Evolutionary conservation across 2,797 vertebrate genomes (phyloP), one percentile per base, ranked within the genome.

Genomic region (Champsocephalus esox): DNA sequence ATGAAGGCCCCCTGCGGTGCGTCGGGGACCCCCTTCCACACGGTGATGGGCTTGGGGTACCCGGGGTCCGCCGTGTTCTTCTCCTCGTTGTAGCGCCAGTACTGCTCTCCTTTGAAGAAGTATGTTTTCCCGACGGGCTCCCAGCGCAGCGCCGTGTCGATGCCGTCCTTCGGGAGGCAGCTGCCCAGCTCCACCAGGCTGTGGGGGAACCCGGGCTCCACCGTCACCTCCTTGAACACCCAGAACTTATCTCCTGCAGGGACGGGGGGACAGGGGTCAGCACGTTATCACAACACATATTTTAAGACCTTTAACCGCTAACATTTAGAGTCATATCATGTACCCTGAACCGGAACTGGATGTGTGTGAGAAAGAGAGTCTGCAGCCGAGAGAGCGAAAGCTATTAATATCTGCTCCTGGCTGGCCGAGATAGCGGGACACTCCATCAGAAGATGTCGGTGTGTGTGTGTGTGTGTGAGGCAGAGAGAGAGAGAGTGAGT

Each of bases 71-170:
- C 96, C 0, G 96, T 94, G 60, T 91, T 92, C 84, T 97, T 97
- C 86, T 99, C 98, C 90, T 99, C 98, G 0, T 98, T 99, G 92
- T 97, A 99, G 70, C 98, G 95, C 98, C 98, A 99, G 90, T 99
- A 99, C 90, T 96, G 96, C 90, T 99, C 96, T 0, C 97, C 98
- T 88, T 98, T 98, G 93, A 99, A 99, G 94, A 99, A 99, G 92
- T 99, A 99, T 0, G 98, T 99, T 85, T 99, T 99, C 34, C 97
- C 97, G 0, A 98, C 95, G 0, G 97, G 96, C 84, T 99, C 98
- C 98, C 98, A 99, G 44, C 98, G 97, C 81, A 99, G 93, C 1
- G 97, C 98, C 0, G 96, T 96, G 93, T 99, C 97, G 0, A 99
- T 98, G 86, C 98, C 98, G 32, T 98, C 97, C 14, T 93, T 94